Evolutionary conservation across 2,888 invertebrate species (phyloP), one percentile per base, ranked within the genome.

Genomic region (Oxycera nigricornis): DNA sequence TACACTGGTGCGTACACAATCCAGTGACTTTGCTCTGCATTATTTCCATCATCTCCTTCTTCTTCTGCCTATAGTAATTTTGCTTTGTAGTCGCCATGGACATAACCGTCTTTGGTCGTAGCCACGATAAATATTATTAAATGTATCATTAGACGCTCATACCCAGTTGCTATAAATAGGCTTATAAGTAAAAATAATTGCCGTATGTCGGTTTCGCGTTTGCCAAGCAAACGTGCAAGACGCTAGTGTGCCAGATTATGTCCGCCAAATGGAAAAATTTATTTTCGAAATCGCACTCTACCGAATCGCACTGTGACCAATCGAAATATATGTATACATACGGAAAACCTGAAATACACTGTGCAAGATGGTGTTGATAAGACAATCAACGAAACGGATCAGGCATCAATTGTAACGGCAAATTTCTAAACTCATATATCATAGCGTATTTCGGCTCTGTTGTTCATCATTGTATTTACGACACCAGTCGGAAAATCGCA

Each of bases 301-400:
- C 61, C 17, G 26, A 31, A 28, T 9, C 22, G 26, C 20, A 30
- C 50, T 35, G 55, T 41, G 22, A 35, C 70, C 55, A 70, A 70
- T 70, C 70, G 26, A 30, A 35, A 70, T 31, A 70, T 70, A n/a
- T n/a, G n/a, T n/a, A n/a, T n/a, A n/a, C n/a, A n/a, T n/a, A n/a
- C n/a, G n/a, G 70, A 70, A 52, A 52, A 70, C n/a, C 31, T 70
- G 52, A 55, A 55, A 70, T 30, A 70, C 22, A 70, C 14, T 24
- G 41, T 41, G 41, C 7, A 24, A 22, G 30, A 31, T 35, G 70
- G 55, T 70, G 31, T 28, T 70, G 70, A 70, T 70, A 70, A 70
- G 70, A 55, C 70, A 70, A 70, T 70, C 70, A 55, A 52, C 70
- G 52, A 70, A 55, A 70, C 31, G 70, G 31, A 70, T 70, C 70